Percentiles rank a stretch among this genome's conserved stretches.
Evolutionary conservation across 2,113 vertebrate species (phyloP).

Genomic region (Tympanuchus pallidicinctus): DNA sequence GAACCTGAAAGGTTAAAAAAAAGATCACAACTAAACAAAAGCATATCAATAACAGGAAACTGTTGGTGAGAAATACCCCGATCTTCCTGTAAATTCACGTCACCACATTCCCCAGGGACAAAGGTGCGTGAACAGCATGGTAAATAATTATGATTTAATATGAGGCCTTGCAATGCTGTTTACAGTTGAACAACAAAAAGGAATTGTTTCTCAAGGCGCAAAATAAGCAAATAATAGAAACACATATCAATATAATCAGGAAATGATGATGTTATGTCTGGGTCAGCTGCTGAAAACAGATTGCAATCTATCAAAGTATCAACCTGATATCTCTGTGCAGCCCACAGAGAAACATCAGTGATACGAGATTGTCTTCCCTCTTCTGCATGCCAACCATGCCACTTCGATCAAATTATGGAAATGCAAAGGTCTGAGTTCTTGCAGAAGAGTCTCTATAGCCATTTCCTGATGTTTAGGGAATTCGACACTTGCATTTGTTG

Average conservation of each 20-base stretch:
- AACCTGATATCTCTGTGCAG: constrained; percentile 45
- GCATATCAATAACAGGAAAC: constrained; percentile 98
- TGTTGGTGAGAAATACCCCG: constrained; percentile 98
- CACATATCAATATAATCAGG: constrained; percentile 86
- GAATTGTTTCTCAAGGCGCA: constrained; percentile 89
- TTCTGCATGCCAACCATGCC: background rate
- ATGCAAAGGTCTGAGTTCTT: background rate
- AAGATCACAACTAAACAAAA: constrained; percentile 95
- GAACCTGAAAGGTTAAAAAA: constrained; percentile 85
- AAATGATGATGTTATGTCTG: constrained; percentile 87
- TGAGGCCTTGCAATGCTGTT: constrained; percentile 88
- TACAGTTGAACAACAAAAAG: constrained; percentile 86
- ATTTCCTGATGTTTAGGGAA: background rate
- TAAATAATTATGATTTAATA: constrained; percentile 97
- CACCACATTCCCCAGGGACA: constrained; percentile 92
- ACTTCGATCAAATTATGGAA: background rate
- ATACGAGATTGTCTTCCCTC: background rate
- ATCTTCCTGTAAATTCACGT: constrained; percentile 97
- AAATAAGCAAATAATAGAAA: constrained; percentile 87
- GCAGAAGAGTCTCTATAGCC: background rate
- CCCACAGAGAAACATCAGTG: background rate
- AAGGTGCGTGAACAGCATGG: constrained; percentile 91
- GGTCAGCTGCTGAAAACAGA: constrained; percentile 82
- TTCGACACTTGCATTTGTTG: background rate
- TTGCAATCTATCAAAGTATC: constrained; percentile 77